phyloP scores from a whole-genome alignment of 2,888 invertebrate species.

The Allygus modestus region DNA sequence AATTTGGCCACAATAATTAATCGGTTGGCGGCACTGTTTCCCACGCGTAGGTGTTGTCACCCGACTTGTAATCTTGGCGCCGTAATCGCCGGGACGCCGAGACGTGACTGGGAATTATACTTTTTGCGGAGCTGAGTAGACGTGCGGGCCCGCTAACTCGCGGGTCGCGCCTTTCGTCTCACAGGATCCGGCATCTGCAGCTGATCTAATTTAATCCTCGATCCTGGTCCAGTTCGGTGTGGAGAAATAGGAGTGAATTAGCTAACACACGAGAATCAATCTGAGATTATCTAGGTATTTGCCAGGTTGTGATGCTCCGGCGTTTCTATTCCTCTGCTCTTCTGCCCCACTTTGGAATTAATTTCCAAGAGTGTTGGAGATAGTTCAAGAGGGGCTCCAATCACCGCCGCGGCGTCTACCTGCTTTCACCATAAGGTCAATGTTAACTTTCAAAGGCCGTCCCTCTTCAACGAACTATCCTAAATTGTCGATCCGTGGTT shows the following conservation, averaged over 20 bases:
- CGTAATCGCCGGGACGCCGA: conserved; percentile 11
- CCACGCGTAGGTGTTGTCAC: conserved; percentile 57
- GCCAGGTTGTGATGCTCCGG: no score
- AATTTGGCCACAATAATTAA: conserved; percentile 52
- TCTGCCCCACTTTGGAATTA: no score
- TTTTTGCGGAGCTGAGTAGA: background rate
- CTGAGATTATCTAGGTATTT: no score
- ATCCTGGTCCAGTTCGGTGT: background rate
- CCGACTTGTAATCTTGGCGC: conserved; percentile 52
- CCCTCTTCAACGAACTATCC: no score
- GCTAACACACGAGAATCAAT: background rate
- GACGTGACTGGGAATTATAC: conserved; percentile 27
- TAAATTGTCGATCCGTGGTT: no score
- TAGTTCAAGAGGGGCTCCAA: no score
- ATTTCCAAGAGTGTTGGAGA: no score
- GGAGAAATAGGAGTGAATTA: background rate
- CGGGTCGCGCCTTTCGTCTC: conserved; percentile 42
- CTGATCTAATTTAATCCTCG: conserved; percentile 2
- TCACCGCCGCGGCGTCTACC: no score
- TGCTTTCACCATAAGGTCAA: no score
- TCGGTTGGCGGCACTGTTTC: conserved; percentile 50
- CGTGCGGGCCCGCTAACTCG: conserved; percentile 46
- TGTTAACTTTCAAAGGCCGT: no score
- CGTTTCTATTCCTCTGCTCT: no score
- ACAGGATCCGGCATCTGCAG: background rate